Base-by-base conservation (phyloP, 2,888 invertebrate genomes). In the Crematogaster levior region DNA sequence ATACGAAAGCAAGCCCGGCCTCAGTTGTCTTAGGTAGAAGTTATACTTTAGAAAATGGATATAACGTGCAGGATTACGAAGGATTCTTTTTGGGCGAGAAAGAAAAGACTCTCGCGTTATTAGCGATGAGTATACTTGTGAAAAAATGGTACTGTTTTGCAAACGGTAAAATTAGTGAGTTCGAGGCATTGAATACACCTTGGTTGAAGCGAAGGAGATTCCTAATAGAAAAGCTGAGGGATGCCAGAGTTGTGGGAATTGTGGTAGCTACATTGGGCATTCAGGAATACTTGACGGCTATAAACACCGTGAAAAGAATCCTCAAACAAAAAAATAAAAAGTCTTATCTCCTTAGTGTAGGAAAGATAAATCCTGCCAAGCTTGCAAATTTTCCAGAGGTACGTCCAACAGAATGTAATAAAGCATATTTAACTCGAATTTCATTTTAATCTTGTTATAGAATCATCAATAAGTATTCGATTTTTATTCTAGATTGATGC, bases 341-440 rank as follows among this genome's bases (percentile, higher is more conserved):
- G 93, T 97, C 97, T 86, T 99, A 99, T 92, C 97, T 98, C 63
- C 96, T 99, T 79, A 98, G 98, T 34, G 98, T 99, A 75, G 99
- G 99, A 6, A 98, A 99, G 94, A 97, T 99, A 3, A 99, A 98
- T 95, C 97, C 98, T 15, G 97, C 98, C 0, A 99, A 99, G 94
- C 95, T 99, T 84, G 98, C 99, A 0, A 99, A 99, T 95, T 99
- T 99, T 94, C 97, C 97, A 79, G 98, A 98, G 95, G 97, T 97
- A 94, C 92, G 63, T 81, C n/a, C 12, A 9, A 0, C 48, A 24
- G 34, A 30, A 34, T 66, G 15, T 0, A 40, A 37, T 53, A 7
- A 9, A 43, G 43, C n/a, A 56, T 70, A 34, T 80, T 46, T 21
- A 10, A 6, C 34, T 48, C 30, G 34, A 15, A 68, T 27, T 40